Conservation (phyloP, 2,113 vertebrate species). For the Potamarius usumacintae region DNA sequence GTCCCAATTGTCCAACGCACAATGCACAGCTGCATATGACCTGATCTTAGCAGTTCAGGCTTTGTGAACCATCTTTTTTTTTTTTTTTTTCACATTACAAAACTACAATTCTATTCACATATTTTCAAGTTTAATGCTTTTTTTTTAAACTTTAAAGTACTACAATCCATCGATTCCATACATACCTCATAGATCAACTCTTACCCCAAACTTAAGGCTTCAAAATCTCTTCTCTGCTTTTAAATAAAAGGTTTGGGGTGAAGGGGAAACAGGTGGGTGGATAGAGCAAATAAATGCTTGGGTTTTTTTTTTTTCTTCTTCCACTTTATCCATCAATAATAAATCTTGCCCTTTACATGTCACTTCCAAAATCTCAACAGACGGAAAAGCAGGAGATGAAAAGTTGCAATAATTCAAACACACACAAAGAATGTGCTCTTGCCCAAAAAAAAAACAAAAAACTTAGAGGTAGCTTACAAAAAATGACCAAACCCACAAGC, state of each 20-base stretch:
- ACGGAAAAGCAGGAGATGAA: constrained; percentile 77
- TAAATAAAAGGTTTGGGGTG: constrained; percentile 57
- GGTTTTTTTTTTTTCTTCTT: constrained; percentile 49
- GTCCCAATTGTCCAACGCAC: constrained; percentile 78
- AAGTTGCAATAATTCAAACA: constrained; percentile 74
- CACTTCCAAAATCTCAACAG: constrained; percentile 62
- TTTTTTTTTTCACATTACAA: constrained; percentile 85
- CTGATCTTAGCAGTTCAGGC: constrained; percentile 65
- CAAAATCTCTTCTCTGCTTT: constrained; percentile 68
- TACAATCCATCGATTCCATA: constrained; percentile 66
- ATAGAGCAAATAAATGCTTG: constrained; percentile 65
- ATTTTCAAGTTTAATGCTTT: constrained; percentile 84
- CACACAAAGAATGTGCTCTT: constrained; percentile 68
- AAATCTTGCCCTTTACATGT: constrained; percentile 68
- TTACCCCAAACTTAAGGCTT: constrained; percentile 72
- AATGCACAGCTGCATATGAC: constrained; percentile 74
- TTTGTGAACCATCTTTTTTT: constrained; percentile 70
- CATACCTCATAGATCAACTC: constrained; percentile 57
- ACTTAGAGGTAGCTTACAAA: constrained; percentile 95
- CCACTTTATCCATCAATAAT: constrained; percentile 63
- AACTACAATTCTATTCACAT: constrained; percentile 83
- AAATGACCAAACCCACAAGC: constrained; percentile 70
- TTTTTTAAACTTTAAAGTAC: constrained; percentile 74
- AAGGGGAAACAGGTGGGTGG: constrained; percentile 45
- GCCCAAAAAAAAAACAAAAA: constrained; percentile 50